These are phyloP conservation scores for Oligia fasciuncula DNA, from an alignment of 2,888 invertebrate genomes.

Conservation along the genomic window DNA sequence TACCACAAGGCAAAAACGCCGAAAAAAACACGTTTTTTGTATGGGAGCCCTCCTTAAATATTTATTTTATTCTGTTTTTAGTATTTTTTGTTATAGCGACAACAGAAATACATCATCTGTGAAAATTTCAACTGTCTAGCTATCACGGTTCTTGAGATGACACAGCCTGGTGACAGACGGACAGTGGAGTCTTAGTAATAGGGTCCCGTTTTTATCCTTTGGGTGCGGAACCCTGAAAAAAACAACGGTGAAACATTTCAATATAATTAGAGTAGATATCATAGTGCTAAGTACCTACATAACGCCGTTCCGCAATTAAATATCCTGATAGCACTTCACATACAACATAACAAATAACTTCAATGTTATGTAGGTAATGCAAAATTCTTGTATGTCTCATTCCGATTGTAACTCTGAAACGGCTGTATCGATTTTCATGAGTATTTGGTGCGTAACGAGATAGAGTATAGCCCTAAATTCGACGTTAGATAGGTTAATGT, in stretches of 20 bases:
- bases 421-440: slow-evolving; percentile 8
- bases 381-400: slow-evolving; percentile 19
- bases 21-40: too few species aligned
- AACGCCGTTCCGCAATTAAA: slow-evolving; percentile 21
- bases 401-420: slow-evolving; percentile 20
- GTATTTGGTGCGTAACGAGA: background rate
- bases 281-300: slow-evolving; percentile 27
- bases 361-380: slow-evolving; percentile 3
- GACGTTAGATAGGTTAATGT: slow-evolving; percentile 7
- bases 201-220: too few species aligned
- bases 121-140: too few species aligned
- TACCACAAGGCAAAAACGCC: too few species aligned
- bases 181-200: too few species aligned
- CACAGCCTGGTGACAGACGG: too few species aligned
- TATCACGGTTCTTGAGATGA: too few species aligned
- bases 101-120: too few species aligned
- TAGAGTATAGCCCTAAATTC: background rate
- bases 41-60: too few species aligned
- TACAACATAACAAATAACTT: background rate
- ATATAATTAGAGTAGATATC: slow-evolving; percentile 16
- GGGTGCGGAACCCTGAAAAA: background rate
- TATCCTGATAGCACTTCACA: slow-evolving; percentile 33
- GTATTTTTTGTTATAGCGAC: too few species aligned
- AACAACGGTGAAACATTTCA: slow-evolving; percentile 27
- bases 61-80: too few species aligned